Percentiles rank a stretch among this genome's conserved stretches.
Evolutionary conservation across 2,113 vertebrate genomes (phyloP).

Genomic region (Myocastor coypus): DNA sequence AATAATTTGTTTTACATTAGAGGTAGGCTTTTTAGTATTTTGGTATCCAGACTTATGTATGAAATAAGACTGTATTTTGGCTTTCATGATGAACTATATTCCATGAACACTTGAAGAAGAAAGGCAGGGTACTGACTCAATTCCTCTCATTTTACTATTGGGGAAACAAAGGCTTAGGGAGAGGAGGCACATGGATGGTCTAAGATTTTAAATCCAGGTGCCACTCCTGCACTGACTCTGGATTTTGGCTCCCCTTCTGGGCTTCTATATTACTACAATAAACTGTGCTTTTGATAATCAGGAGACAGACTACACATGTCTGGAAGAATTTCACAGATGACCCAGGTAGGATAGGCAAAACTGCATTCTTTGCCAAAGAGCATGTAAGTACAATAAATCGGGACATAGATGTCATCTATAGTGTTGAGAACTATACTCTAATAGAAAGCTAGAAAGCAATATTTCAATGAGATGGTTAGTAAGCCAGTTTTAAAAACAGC

Average conservation of each 20-base stretch:
- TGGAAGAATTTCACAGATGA: neutral
- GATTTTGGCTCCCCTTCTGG: neutral
- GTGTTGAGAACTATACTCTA: neutral
- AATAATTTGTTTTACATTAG: neutral
- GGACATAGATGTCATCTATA: neutral
- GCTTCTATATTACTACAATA: neutral
- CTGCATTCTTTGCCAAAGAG: neutral
- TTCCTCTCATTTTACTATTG: neutral
- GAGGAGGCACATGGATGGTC: neutral
- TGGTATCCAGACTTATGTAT: neutral
- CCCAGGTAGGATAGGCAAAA: neutral
- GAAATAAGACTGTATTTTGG: neutral
- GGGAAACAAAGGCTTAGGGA: neutral
- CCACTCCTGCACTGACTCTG: neutral
- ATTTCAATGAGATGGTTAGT: neutral
- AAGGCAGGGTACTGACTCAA: neutral
- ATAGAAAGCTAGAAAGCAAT: neutral
- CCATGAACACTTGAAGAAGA: neutral
- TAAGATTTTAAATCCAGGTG: neutral
- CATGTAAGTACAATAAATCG: neutral
- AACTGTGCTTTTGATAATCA: neutral
- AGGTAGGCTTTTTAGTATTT: neutral
- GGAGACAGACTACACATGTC: neutral
- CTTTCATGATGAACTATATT: neutral
- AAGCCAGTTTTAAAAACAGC: neutral